These are phyloP conservation scores for Lucilia sericata DNA, from an alignment of 1,140 invertebrate species.

Conservation along the genomic window DNA sequence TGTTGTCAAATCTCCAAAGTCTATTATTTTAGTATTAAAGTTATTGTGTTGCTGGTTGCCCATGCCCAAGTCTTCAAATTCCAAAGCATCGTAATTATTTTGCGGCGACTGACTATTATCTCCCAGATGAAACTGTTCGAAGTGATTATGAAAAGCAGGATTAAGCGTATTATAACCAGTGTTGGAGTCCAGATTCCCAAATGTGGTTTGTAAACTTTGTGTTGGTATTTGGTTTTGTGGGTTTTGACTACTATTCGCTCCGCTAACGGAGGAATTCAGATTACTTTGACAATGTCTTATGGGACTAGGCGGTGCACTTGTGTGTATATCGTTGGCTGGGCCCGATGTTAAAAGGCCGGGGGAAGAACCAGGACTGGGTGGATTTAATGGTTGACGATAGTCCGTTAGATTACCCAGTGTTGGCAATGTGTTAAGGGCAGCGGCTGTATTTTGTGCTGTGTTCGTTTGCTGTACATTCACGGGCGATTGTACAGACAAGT, in stretches of 20 bases:
- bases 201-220: conserved; percentile 7
- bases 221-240: neutral
- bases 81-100: conserved; percentile 57
- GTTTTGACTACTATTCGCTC: neutral
- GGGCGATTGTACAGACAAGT: conserved; percentile 50
- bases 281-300: conserved; percentile 50
- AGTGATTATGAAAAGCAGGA: conserved; percentile 87
- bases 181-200: conserved; percentile 43
- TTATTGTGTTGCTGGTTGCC: conserved; percentile 52
- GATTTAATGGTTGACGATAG: conserved; percentile 69
- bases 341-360: conserved; percentile 70
- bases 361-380: conserved; percentile 70
- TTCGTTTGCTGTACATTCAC: conserved; percentile 17
- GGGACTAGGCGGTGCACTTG: conserved; percentile 65
- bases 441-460: conserved; percentile 47
- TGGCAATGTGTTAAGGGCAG: conserved; percentile 54
- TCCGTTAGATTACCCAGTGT: conserved; percentile 63
- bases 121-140: conserved; percentile 94
- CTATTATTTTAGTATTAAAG: conserved; percentile 53
- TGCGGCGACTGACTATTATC: conserved; percentile 64
- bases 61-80: conserved; percentile 59
- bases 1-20: conserved; percentile 61
- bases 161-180: conserved; percentile 74
- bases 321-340: conserved; percentile 63
- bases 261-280: neutral